Evolutionary conservation across 2,888 invertebrate species (phyloP), one percentile per base, ranked within the genome.

Genomic region (Pasiphila rectangulata): DNA sequence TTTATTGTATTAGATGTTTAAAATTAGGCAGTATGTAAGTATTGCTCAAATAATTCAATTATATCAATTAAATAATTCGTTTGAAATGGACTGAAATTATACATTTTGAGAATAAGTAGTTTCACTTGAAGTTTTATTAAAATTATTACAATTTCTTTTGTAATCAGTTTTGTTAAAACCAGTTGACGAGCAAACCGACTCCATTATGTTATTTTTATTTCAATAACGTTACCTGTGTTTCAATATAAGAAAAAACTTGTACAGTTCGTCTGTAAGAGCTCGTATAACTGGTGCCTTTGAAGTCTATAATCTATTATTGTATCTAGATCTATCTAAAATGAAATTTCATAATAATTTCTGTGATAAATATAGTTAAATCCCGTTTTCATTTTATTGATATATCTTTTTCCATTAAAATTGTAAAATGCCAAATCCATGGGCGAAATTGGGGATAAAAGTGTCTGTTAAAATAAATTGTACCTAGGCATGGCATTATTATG

Each of bases 291-390:
- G 19, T 32, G 34, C 35, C 17, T 27, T 38, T 34, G 1, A 38
- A 21, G n/a, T n/a, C n/a, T n/a, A n/a, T n/a, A n/a, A n/a, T n/a
- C n/a, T n/a, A n/a, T n/a, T n/a, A n/a, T n/a, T n/a, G n/a, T n/a
- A n/a, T n/a, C n/a, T n/a, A 6, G 17, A 38, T 2, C 7, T 21
- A 23, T 35, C 10, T 29, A 34, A 46, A 10, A 17, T 63, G 59
- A 49, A 65, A 68, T 67, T 66, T 63, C 60, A 69, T 72, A 64
- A 61, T n/a, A 32, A 19, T 74, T 76, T 73, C 79, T 79, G 79
- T 79, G 79, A 79, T 79, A 78, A 69, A 61, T 69, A 63, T 67
- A 69, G 65, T 62, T 56, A 63, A 63, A 61, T 47, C 60, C 61
- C 57, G n/a, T n/a, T 55, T 57, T 56, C 67, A 67, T 66, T 62